Evolutionary conservation across 1,140 invertebrate genomes (phyloP).

Genomic region (Leptinotarsa texana): DNA sequence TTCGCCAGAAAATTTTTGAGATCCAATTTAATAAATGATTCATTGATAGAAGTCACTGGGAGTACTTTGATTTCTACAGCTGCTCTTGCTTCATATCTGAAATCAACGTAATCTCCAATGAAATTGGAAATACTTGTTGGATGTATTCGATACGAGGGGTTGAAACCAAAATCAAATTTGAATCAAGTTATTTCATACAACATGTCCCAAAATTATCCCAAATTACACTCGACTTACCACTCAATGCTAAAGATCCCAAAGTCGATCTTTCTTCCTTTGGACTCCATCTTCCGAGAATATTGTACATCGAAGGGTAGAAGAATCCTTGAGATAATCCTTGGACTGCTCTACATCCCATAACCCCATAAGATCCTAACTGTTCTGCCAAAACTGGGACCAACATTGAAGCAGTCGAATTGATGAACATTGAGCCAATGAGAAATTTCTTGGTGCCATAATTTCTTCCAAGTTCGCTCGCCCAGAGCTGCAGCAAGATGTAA

Average conservation of each 20-base stretch:
- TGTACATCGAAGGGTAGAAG: slow-evolving; percentile 43
- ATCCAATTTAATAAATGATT: too few species aligned
- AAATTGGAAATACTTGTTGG: too few species aligned
- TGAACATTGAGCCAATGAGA: slow-evolving; percentile 62
- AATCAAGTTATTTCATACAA: too few species aligned
- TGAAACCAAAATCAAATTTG: too few species aligned
- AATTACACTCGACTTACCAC: slow-evolving; percentile 26
- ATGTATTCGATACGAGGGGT: too few species aligned
- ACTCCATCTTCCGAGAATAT: slow-evolving; percentile 44
- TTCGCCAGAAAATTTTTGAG: too few species aligned
- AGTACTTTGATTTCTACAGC: too few species aligned
- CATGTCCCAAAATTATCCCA: too few species aligned
- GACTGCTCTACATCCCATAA: slow-evolving; percentile 40
- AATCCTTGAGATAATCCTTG: slow-evolving; percentile 47
- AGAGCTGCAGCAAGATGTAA: slow-evolving; percentile 62
- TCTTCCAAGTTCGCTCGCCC: slow-evolving; percentile 70
- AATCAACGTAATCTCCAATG: too few species aligned
- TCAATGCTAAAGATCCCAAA: slow-evolving; percentile 38
- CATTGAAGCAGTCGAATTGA: slow-evolving; percentile 60
- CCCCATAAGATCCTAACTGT: slow-evolving; percentile 35
- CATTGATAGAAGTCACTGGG: too few species aligned
- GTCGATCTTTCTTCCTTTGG: slow-evolving; percentile 39
- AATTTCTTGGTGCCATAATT: slow-evolving; percentile 67
- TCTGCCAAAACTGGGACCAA: slow-evolving; percentile 48
- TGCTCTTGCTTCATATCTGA: too few species aligned